Evolutionary conservation across 2,797 vertebrate genomes (phyloP).

Genomic region (Pangasius krempfi): DNA sequence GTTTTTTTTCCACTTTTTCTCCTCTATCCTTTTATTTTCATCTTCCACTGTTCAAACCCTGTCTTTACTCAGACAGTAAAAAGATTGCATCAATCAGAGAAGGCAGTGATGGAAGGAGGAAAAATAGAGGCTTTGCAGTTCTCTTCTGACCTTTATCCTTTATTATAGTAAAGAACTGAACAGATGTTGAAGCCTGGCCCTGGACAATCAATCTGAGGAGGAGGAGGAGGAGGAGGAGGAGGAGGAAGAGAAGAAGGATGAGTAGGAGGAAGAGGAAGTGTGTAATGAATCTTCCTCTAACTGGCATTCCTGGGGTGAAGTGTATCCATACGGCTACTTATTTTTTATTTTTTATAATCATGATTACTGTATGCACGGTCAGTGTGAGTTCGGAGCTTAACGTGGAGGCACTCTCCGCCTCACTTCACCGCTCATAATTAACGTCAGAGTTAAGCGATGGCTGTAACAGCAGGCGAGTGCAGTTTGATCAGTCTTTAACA

Average conservation of each 20-base stretch:
- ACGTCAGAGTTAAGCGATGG: constrained; percentile 50
- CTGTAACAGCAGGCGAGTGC: constrained; percentile 27
- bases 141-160: constrained; percentile 48
- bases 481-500: constrained; percentile 44
- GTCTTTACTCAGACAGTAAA: background rate
- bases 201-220: constrained; percentile 41
- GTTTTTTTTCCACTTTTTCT: background rate
- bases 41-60: background rate
- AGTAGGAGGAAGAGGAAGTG: constrained; percentile 2
- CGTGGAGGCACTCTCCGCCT: constrained; percentile 34
- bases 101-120: constrained; percentile 16
- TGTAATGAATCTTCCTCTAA: constrained; percentile 55
- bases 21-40: background rate
- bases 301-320: constrained; percentile 49
- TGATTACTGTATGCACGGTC: constrained; percentile 19
- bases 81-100: constrained; percentile 10
- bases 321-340: background rate
- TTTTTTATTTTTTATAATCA: background rate
- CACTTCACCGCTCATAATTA: constrained; percentile 50
- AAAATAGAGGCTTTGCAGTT: constrained; percentile 12
- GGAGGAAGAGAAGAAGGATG: background rate
- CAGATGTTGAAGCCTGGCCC: constrained; percentile 37
- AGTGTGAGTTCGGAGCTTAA: constrained; percentile 37
- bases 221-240: background rate
- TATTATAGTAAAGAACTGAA: constrained; percentile 48